phyloP scores from a whole-genome alignment of 2,797 vertebrate species.

The Eidolon dupreanum region DNA sequence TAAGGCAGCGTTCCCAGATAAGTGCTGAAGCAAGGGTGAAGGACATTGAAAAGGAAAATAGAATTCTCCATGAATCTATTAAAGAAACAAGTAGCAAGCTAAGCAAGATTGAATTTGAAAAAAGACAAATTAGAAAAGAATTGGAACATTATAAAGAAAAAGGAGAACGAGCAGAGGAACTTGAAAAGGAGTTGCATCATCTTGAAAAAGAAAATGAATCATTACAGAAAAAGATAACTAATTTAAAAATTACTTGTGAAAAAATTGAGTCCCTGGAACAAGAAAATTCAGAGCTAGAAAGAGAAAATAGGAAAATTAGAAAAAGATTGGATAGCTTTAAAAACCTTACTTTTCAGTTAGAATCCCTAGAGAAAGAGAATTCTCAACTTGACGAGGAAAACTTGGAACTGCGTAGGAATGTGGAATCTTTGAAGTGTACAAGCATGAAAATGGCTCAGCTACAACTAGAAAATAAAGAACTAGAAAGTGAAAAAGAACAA shows the following conservation, averaged over 20 bases:
- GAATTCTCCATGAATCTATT: constrained; percentile 96
- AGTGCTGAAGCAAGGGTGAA: constrained; percentile 96
- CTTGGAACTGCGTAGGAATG: constrained; percentile 92
- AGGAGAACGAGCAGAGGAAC: constrained; percentile 94
- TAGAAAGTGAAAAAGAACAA: constrained; percentile 95
- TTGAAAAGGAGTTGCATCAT: constrained; percentile 92
- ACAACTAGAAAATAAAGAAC: constrained; percentile 95
- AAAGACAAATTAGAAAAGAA: constrained; percentile 95
- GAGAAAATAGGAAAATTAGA: constrained; percentile 93
- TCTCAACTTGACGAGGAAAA: constrained; percentile 96
- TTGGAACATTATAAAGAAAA: constrained; percentile 95
- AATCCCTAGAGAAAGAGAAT: constrained; percentile 96
- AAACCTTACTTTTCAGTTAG: constrained; percentile 94
- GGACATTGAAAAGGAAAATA: constrained; percentile 98
- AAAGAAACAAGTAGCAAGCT: constrained; percentile 95
- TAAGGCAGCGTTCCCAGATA: constrained; percentile 96
- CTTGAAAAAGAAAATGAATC: constrained; percentile 95
- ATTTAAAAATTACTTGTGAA: constrained; percentile 95
- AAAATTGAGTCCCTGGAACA: constrained; percentile 94
- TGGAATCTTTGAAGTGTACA: constrained; percentile 91
- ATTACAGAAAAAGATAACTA: constrained; percentile 95
- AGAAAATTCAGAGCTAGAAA: constrained; percentile 94
- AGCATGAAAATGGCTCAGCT: constrained; percentile 94
- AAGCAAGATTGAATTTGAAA: constrained; percentile 96
- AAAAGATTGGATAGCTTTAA: constrained; percentile 94